Conservation (phyloP, 1,140 invertebrate genomes). For the Leptinotarsa defecta region DNA sequence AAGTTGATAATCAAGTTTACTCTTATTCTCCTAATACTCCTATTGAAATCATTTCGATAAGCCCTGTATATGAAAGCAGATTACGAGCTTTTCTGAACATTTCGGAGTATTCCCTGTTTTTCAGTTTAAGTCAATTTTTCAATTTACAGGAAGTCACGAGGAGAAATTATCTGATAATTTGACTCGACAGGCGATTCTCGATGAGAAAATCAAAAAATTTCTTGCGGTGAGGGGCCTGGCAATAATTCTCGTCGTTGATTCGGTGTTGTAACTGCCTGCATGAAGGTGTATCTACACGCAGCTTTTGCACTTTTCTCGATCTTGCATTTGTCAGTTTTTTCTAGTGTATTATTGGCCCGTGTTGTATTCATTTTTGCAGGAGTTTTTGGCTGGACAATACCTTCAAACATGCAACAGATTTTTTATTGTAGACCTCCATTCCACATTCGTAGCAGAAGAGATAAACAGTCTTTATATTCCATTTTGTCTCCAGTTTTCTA, state of each 20-base stretch:
- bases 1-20: too few relatives aligned
- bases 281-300: slow-evolving; percentile 46
- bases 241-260: slow-evolving; percentile 34
- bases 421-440: too few relatives aligned
- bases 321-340: slow-evolving; percentile 36
- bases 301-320: slow-evolving; percentile 43
- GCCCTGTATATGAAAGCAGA: too few relatives aligned
- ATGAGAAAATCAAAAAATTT: slow-evolving; percentile 93
- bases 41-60: too few relatives aligned
- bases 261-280: slow-evolving; percentile 34
- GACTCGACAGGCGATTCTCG: slow-evolving; percentile 82
- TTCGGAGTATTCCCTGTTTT: neutral
- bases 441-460: too few relatives aligned
- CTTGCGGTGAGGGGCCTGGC: slow-evolving; percentile 78
- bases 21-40: too few relatives aligned
- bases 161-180: slow-evolving; percentile 69
- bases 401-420: neutral
- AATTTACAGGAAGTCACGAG: slow-evolving; percentile 59
- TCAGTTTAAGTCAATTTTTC: slow-evolving; percentile 32
- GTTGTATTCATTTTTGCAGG: neutral
- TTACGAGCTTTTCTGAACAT: neutral
- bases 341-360: neutral
- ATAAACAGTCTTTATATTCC: too few relatives aligned
- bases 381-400: neutral
- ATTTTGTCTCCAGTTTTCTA: too few relatives aligned